Evolutionary conservation across 2,888 invertebrate species (phyloP), one percentile per base, ranked within the genome.

Genomic region (Papilio elwesi): DNA sequence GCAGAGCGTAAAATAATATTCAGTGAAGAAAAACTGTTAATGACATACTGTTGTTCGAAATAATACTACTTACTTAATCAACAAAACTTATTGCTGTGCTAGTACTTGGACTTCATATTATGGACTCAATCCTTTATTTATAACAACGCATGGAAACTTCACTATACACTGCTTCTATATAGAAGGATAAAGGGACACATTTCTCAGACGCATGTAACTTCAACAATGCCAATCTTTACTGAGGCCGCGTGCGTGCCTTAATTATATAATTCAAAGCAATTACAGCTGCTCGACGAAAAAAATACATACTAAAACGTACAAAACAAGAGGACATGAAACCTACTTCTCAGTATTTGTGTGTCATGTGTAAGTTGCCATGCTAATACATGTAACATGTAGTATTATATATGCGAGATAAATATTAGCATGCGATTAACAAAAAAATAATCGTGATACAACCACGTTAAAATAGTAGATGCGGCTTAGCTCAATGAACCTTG

Each of bases 251-350:
- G 59, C 59, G 38, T n/a, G 36, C 13, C 59, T 38, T 59, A 59
- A 59, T 59, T 59, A n/a, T 38, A 59, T 59, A 59, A 59, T 59
- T 38, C 59, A 59, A n/a, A 59, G 38, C 59, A 36, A 59, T 59
- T 59, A 59, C 59, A 38, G 26, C 26, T n/a, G 59, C n/a, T 59
- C 59, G 36, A 36, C 38, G 38, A 36, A 38, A 59, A 36, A n/a
- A 36, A 36, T n/a, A n/a, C 59, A 59, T 59, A 59, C 38, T 59
- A 38, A 59, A 59, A 59, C 38, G n/a, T 38, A 57, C 57, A 57
- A 15, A 57, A 3, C 36, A 36, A 36, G 36, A 57, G 12, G 13
- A 57, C 13, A 59, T 55, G 53, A 11, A 13, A 36, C 13, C 7
- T 8, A 38, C 38, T 59, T 59, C 59, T 55, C 6, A 59, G 13